phyloP scores from a whole-genome alignment of 2,888 invertebrate species.

The Dynastes grantii region DNA sequence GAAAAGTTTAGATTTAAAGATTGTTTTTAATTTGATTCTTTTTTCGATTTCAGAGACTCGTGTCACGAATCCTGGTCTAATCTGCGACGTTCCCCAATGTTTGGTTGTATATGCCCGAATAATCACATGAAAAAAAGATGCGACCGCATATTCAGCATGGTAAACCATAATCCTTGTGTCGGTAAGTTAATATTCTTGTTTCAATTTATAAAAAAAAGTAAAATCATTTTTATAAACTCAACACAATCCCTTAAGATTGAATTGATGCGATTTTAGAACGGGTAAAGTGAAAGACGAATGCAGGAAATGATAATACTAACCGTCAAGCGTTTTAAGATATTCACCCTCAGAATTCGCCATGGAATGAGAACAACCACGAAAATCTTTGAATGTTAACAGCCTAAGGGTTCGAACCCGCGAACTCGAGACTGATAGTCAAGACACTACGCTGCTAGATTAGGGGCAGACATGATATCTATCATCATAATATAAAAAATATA shows the following conservation, averaged over 20 bases:
- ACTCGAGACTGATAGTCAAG: no score
- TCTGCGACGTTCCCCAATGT: conserved; percentile 89
- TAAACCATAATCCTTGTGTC: conserved; percentile 95
- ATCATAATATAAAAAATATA: no score
- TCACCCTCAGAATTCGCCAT: no score
- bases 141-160: conserved; percentile 89
- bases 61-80: conserved; percentile 93
- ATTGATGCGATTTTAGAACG: conserved; percentile 18
- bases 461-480: no score
- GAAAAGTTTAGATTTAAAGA: no score
- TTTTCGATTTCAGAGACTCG: conserved; percentile 77
- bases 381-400: no score
- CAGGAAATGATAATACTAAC: neutral
- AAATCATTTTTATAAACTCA: conserved; percentile 27
- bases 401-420: no score
- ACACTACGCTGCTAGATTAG: no score
- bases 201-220: conserved; percentile 29
- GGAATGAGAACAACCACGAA: no score
- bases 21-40: neutral
- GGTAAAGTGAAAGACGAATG: neutral
- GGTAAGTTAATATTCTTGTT: conserved; percentile 78
- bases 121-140: conserved; percentile 93
- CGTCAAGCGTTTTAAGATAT: no score
- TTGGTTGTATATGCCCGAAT: conserved; percentile 94
- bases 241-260: conserved; percentile 28